Base-by-base conservation (phyloP, 2,797 vertebrate species). In the Schizopygopsis pylzovi region DNA sequence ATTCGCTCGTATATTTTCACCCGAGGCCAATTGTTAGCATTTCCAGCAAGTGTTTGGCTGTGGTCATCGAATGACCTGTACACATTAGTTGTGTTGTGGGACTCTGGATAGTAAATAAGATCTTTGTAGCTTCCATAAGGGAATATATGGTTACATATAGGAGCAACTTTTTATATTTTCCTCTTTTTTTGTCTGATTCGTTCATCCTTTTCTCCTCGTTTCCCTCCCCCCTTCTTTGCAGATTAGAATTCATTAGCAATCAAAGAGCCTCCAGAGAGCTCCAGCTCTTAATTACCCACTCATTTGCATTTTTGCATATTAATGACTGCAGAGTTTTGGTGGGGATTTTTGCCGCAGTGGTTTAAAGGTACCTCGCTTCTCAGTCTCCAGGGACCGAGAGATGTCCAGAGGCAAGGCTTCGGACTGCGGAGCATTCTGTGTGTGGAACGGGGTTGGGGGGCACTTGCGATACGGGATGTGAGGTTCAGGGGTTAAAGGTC, bases 291-390 rank as follows among this genome's bases (percentile, higher is more conserved):
- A 97, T 97, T 97, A 97, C 95, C 95, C 95, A 92, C 96, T 97
- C 92, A 97, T 98, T 99, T 98, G 96, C 97, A 98, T 98, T 96
- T 97, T 96, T 97, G 97, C 97, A 97, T 97, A 97, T 97, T 97
- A 97, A 98, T 97, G 96, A 96, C 91, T 95, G 95, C 96, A 96
- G 96, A 97, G 93, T 96, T 96, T 95, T 93, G 93, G 92, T 93
- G 86, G 91, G 90, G 91, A 92, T 94, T 95, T 91, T 91, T 96
- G 95, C 95, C 94, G 95, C 95, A 96, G 95, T 96, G 95, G 94
- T 96, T 95, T 96, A 95, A 96, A 95, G 95, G 94, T 93, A 95
- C 94, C 95, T 94, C 95, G 89, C 92, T 93, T 92, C 92, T 91
- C 91, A 90, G 91, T 94, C 95, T 95, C 95, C 87, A 79, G 95